Conservation (phyloP, 2,113 vertebrate genomes). For the Rhagologus leucostigma region DNA sequence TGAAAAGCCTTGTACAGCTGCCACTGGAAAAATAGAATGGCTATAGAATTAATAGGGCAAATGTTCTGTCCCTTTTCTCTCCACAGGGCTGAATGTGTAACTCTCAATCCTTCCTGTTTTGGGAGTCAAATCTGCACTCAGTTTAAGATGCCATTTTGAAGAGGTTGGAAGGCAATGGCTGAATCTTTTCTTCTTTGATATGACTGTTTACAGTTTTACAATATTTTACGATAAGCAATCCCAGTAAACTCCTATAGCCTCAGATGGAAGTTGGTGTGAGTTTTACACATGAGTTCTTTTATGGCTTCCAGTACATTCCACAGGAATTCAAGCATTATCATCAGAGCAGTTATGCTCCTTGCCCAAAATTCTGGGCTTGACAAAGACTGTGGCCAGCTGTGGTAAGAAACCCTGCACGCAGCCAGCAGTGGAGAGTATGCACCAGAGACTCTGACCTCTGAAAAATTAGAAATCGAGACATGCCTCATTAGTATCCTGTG, state of each 20-base stretch:
- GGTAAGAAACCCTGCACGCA: background rate
- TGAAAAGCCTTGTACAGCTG: background rate
- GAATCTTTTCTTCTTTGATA: background rate
- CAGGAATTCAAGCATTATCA: background rate
- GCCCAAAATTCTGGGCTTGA: background rate
- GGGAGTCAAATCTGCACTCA: background rate
- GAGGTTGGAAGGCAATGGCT: background rate
- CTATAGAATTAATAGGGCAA: background rate
- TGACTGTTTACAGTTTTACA: background rate
- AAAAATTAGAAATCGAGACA: accelerated
- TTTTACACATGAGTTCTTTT: background rate
- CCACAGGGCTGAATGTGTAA: background rate
- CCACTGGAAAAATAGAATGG: background rate
- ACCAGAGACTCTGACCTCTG: background rate
- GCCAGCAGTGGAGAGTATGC: background rate
- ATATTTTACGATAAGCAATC: background rate
- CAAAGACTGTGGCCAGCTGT: background rate
- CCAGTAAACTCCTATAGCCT: background rate
- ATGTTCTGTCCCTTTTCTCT: background rate
- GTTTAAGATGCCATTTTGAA: background rate
- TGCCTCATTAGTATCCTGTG: background rate
- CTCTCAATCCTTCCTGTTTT: background rate
- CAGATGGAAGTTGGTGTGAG: background rate
- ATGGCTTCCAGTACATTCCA: background rate
- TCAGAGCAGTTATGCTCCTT: background rate